Evolutionary conservation across 2,797 vertebrate genomes (phyloP), one percentile per base, ranked within the genome.

Genomic region (Carduelis carduelis): DNA sequence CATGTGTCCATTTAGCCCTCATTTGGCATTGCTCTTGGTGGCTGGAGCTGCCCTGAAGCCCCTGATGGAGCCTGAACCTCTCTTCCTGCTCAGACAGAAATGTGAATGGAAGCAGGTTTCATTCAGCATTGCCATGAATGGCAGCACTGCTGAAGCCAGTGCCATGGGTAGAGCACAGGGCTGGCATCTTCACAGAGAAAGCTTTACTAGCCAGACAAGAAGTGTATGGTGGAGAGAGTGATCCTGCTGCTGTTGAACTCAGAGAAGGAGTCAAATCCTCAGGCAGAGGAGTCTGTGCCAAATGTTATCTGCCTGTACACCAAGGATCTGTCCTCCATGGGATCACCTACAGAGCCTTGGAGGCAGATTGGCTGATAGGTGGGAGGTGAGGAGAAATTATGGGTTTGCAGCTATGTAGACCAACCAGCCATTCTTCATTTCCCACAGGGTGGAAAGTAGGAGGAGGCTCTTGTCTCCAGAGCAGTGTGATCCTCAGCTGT

Each of bases 351-450:
- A 66, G 23, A 63, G 49, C 52, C 87, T 65, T 43, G 28, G 41
- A 69, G 81, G 63, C 61, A 91, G 72, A 72, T 43, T 57, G 59
- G 28, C 46, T 0, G 4, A 56, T 60, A 56, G 32, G 39, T 69
- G 65, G 53, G 41, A 91, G 55, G 32, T 81, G 76, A 90, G 27
- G 56, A 56, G 41, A 76, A 87, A 76, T 79, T 79, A 87, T 87
- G 47, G 50, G 18, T 82, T 91, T 90, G 83, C 50, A 96, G 64
- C 77, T 79, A 66, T 83, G 70, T 77, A 64, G 63, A 69, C 26
- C 92, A 90, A 83, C 70, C 66, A 91, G 84, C 52, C 49, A 12
- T 88, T 91, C 85, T 84, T 95, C 74, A 74, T 94, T 96, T 92
- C 53, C 32, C 52, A 50, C 21, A 19, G 55, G 28, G 53, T 78